phyloP scores from a whole-genome alignment of 2,113 vertebrate species.

The Dinomys branickii region DNA sequence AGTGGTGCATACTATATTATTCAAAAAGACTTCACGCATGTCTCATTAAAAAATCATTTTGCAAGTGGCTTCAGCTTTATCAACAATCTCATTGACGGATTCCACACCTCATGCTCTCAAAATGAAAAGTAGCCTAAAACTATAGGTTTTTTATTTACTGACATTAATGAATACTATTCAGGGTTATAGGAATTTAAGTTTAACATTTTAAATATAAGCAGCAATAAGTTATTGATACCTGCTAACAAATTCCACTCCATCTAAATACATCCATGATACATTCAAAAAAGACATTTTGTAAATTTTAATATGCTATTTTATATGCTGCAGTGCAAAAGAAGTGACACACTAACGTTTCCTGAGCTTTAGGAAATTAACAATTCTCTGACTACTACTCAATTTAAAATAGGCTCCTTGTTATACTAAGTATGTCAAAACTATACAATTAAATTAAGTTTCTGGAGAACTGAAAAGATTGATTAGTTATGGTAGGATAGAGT shows the following conservation, averaged over 20 bases:
- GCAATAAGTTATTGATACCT: constrained; percentile 85
- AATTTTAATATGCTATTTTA: constrained; percentile 79
- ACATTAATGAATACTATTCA: constrained; percentile 78
- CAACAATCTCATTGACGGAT: constrained; percentile 78
- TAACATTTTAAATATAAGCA: constrained; percentile 82
- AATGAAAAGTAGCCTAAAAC: constrained; percentile 81
- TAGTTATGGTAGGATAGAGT: constrained; percentile 59
- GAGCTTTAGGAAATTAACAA: constrained; percentile 86
- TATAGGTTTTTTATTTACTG: constrained; percentile 70
- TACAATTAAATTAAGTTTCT: constrained; percentile 78
- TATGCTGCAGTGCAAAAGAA: constrained; percentile 86
- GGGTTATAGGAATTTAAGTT: constrained; percentile 77
- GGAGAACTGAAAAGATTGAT: constrained; percentile 69
- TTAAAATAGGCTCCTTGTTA: constrained; percentile 80
- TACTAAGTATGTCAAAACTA: constrained; percentile 80
- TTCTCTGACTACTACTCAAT: constrained; percentile 73
- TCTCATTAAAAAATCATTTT: constrained; percentile 82
- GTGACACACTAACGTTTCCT: constrained; percentile 83
- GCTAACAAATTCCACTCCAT: constrained; percentile 80
- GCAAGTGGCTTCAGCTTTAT: constrained; percentile 82
- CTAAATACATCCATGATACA: constrained; percentile 81
- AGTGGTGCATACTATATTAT: constrained; percentile 77
- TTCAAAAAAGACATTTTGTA: constrained; percentile 81
- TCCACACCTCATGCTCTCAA: constrained; percentile 87
- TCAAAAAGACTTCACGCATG: constrained; percentile 79